A percentile compares a stretch with the other conserved stretches of the same genome.
Evolutionary conservation across 1,140 invertebrate genomes (phyloP).

Genomic region (Melitaea cinxia): DNA sequence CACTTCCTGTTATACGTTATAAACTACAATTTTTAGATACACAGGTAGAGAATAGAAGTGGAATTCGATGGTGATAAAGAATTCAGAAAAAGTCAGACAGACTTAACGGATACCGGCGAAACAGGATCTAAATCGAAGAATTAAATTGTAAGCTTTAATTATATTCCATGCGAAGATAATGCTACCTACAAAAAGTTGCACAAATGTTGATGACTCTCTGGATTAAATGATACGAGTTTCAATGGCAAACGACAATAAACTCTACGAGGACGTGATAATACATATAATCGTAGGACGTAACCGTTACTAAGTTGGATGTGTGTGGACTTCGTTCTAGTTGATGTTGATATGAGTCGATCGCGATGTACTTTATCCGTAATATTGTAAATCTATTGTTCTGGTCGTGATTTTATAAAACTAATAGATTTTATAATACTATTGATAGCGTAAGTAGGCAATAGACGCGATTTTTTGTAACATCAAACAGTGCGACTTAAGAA

Average conservation of each 20-base stretch:
- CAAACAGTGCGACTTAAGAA: too few species aligned
- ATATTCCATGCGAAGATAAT: conserved; percentile 18
- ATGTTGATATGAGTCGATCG: conserved; percentile 6
- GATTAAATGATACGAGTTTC: conserved; percentile 17
- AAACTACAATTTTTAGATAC: too few species aligned
- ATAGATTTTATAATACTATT: too few species aligned
- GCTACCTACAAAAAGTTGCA: background rate
- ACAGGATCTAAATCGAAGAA: too few species aligned
- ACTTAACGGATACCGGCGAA: too few species aligned
- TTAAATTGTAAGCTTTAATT: too few species aligned
- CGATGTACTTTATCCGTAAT: background rate
- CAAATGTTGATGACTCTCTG: conserved; percentile 15
- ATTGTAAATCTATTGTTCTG: conserved; percentile 6
- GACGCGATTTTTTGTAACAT: too few species aligned
- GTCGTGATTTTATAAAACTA: background rate
- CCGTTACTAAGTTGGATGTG: conserved; percentile 25
- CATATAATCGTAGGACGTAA: conserved; percentile 38
- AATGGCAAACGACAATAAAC: conserved; percentile 13
- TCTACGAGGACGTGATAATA: conserved; percentile 31
- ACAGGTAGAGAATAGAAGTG: too few species aligned
- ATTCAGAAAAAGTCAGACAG: too few species aligned
- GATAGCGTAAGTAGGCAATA: too few species aligned
- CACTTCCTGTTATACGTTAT: too few species aligned
- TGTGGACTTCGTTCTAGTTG: conserved; percentile 33
- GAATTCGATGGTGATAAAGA: too few species aligned